A percentile compares a stretch with the other conserved stretches of the same genome.
phyloP scores from a whole-genome alignment of 2,113 vertebrate genomes.

The Desmodus rotundus region DNA sequence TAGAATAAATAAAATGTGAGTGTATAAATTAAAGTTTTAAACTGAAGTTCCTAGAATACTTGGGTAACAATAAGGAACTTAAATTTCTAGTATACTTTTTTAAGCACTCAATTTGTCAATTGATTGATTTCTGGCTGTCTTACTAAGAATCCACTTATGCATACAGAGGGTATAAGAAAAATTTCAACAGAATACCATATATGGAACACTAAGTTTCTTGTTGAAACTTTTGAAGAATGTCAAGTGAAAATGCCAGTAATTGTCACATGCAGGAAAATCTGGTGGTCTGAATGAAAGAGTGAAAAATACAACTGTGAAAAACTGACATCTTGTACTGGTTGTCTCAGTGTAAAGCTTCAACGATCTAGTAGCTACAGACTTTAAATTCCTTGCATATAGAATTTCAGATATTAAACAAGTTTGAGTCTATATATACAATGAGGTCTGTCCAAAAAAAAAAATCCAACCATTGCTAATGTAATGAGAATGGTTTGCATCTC shows the following conservation, averaged over 20 bases:
- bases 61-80: constrained; percentile 39
- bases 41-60: neutral
- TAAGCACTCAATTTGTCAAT: neutral
- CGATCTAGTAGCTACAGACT: neutral
- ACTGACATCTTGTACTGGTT: neutral
- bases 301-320: neutral
- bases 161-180: neutral
- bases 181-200: neutral
- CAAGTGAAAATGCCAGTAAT: neutral
- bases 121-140: neutral
- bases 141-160: neutral
- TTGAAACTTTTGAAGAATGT: constrained; percentile 3
- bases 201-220: neutral
- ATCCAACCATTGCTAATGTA: too few relatives aligned
- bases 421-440: neutral
- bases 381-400: neutral
- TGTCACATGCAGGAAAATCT: neutral
- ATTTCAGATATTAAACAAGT: neutral
- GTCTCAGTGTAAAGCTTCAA: neutral
- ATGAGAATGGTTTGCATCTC: too few relatives aligned
- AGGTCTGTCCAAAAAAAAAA: too few relatives aligned
- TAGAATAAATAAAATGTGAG: constrained; percentile 12
- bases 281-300: neutral
- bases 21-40: constrained; percentile 49
- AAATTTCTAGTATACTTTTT: constrained; percentile 29